phyloP scores from a whole-genome alignment of 1,140 invertebrate species.

The Dendroctonus valens region DNA sequence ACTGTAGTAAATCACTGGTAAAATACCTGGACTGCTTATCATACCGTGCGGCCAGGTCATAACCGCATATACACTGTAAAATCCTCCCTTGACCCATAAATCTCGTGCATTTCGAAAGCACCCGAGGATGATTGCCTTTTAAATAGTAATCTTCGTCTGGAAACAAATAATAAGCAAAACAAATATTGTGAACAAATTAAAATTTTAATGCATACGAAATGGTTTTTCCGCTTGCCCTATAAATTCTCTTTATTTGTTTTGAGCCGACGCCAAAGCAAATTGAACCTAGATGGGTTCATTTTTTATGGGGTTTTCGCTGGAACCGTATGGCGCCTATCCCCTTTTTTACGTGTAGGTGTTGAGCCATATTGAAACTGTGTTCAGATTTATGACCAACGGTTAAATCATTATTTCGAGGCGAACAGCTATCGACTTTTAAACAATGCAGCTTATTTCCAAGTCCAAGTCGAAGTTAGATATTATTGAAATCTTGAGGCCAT shows the following conservation, averaged over 20 bases:
- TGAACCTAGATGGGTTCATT: slow-evolving; percentile 14
- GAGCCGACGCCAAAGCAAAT: slow-evolving; percentile 1
- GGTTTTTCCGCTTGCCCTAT: slow-evolving; percentile 4
- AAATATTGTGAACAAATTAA: slow-evolving; percentile 18
- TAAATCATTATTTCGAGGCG: too few species aligned
- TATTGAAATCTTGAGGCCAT: too few species aligned
- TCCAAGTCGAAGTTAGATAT: too few species aligned
- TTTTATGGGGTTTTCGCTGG: not conserved
- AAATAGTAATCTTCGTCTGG: slow-evolving; percentile 8
- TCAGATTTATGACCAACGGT: too few species aligned
- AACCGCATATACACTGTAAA: slow-evolving; percentile 1
- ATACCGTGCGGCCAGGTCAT: slow-evolving; percentile 4
- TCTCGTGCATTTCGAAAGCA: slow-evolving; percentile 6
- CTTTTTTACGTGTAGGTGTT: too few species aligned
- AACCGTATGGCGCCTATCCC: slow-evolving; percentile 5
- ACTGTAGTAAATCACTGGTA: too few species aligned
- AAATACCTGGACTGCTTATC: not conserved
- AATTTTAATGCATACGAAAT: slow-evolving; percentile 19
- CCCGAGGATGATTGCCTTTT: slow-evolving; percentile 17
- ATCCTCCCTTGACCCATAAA: slow-evolving; percentile 7
- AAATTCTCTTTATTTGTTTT: slow-evolving; percentile 17
- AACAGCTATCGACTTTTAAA: too few species aligned
- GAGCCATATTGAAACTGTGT: too few species aligned
- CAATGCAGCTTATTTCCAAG: too few species aligned
- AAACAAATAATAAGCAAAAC: slow-evolving; percentile 15